Base-by-base conservation (phyloP, 2,113 vertebrate genomes). In the Caloenas nicobarica region DNA sequence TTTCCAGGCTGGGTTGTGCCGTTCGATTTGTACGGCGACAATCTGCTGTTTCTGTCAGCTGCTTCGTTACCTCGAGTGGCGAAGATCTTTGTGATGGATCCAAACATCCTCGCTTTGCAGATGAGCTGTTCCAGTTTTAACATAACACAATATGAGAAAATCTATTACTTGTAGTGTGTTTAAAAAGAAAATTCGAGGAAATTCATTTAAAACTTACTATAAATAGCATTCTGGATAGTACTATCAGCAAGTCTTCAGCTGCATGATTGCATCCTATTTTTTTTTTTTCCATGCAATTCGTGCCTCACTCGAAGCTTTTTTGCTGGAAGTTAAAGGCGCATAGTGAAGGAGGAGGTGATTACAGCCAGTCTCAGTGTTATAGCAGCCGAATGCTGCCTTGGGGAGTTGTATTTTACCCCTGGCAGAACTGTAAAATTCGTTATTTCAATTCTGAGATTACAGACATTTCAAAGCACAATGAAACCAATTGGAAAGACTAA, bases 321-420 rank as follows among this genome's bases (percentile, higher is more conserved):
- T 94, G 26, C 86, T 5, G 11, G 33, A 76, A 95, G 91, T 93
- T 60, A 25, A 74, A 96, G 89, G 94, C 96, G 84, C 65, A 5
- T 38, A 87, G 87, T 71, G 93, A 95, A 87, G 11, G 4, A 85
- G 89, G 81, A 87, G 94, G 91, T 95, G 94, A 95, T 96, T 96
- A 93, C 91, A 95, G 93, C 72, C 93, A 77, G 89, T 58, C 89
- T 92, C 70, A 28, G 73, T 76, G 93, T 92, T 92, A 44, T 5
- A 87, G 91, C 81, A 81, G 86, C 77, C 84, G 77, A 97, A 96
- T 91, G 87, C 88, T 95, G 77, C 95, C 95, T 94, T 91, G 84
- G 94, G 95, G 93, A 97, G 86, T 92, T 92, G 96, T 95, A 92
- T 95, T 96, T 93, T 94, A 95, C 94, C 95, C 91, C 93, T 95